Conservation (phyloP, 2,113 vertebrate species). For the Neomonachus schauinslandi region DNA sequence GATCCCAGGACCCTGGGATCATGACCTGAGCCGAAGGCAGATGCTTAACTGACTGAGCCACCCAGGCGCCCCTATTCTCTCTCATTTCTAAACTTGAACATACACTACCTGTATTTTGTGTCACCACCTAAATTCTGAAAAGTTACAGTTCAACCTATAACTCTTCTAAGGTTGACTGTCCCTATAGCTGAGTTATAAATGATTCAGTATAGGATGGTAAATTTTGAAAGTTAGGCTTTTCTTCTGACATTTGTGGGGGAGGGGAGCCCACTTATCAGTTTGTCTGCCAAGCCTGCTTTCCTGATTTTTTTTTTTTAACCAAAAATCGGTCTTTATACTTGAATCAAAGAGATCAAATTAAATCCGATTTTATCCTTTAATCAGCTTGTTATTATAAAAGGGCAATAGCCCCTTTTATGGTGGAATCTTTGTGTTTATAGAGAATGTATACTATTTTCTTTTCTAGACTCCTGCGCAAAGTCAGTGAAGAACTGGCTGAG, state of each 20-base stretch:
- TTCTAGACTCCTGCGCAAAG: constrained; percentile 91
- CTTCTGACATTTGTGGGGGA: background rate
- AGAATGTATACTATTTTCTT: background rate
- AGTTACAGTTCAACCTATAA: background rate
- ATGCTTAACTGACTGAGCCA: too few relatives aligned
- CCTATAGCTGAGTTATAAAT: background rate
- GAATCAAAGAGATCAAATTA: background rate
- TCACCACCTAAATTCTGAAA: background rate
- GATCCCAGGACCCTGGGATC: too few relatives aligned
- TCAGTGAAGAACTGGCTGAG: constrained; percentile 93
- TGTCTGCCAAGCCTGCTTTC: background rate
- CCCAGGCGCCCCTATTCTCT: too few relatives aligned
- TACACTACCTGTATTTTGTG: background rate
- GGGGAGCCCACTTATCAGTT: background rate
- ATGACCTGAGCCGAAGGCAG: too few relatives aligned
- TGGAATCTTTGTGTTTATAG: background rate
- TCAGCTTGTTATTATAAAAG: constrained; percentile 85
- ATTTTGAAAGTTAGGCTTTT: background rate
- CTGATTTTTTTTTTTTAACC: background rate
- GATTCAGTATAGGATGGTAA: background rate
- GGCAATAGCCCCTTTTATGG: constrained; percentile 67
- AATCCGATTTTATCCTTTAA: background rate
- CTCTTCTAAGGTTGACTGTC: background rate
- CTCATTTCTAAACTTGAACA: background rate
- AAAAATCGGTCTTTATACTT: background rate